Evolutionary conservation across 2,113 vertebrate genomes (phyloP).

Genomic region (Mesembrinibis cayennensis): DNA sequence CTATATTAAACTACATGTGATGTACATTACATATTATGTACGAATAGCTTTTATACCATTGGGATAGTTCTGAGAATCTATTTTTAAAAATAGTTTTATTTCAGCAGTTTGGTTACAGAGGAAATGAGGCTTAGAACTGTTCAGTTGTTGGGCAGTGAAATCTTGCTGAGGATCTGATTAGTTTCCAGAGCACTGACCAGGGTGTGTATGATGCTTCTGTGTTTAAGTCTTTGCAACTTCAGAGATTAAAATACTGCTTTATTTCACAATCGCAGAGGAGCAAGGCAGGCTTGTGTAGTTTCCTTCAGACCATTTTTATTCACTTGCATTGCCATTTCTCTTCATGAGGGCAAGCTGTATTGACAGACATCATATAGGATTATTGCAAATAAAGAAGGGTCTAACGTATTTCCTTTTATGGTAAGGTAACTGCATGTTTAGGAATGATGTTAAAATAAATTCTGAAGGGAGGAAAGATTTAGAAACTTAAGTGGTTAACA

Average conservation of each 20-base stretch:
- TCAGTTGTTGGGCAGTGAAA: conserved; percentile 13
- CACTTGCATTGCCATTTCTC: background rate
- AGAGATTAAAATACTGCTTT: background rate
- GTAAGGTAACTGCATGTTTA: background rate
- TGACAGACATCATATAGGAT: background rate
- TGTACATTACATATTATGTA: conserved; percentile 40
- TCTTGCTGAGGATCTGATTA: conserved; percentile 19
- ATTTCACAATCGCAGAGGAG: background rate
- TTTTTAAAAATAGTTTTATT: conserved; percentile 54
- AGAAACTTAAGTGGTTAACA: background rate
- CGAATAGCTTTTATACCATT: conserved; percentile 16
- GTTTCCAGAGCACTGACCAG: conserved; percentile 27
- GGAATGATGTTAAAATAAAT: background rate
- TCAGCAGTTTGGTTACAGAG: conserved; percentile 47
- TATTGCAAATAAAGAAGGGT: background rate
- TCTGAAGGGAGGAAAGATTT: background rate
- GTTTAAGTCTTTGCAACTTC: background rate
- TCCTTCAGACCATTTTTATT: background rate
- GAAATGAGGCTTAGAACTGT: conserved; percentile 53
- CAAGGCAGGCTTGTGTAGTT: background rate
- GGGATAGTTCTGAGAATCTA: conserved; percentile 52
- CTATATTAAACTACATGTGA: conserved; percentile 47
- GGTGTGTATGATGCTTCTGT: background rate
- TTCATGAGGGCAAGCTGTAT: background rate
- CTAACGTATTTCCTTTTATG: background rate